A percentile compares a stretch with the other conserved stretches of the same genome.
Conservation (phyloP, 2,797 vertebrate species). For the Paratrypauchen microcephalus region DNA sequence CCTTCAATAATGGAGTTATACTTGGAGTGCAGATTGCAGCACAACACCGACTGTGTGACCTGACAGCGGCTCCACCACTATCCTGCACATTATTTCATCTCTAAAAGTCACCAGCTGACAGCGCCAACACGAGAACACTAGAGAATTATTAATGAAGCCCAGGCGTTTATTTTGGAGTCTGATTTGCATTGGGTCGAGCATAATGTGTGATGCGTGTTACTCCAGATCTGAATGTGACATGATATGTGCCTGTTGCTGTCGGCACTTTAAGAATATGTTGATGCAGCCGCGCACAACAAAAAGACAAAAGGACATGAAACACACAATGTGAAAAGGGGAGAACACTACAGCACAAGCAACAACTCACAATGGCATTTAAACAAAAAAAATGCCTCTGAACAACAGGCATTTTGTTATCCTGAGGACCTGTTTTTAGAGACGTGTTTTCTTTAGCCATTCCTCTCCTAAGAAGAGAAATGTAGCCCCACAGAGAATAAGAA, state of each 20-base stretch:
- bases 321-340: slow-evolving; percentile 37
- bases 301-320: slow-evolving; percentile 56
- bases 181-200: slow-evolving; percentile 10
- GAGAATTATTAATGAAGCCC: slow-evolving; percentile 43
- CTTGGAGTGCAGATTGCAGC: slow-evolving; percentile 74
- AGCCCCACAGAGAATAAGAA: slow-evolving; percentile 63
- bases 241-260: slow-evolving; percentile 44
- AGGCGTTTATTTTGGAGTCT: slow-evolving; percentile 21
- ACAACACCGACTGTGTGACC: slow-evolving; percentile 65
- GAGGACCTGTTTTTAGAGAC: slow-evolving; percentile 62
- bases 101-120: slow-evolving; percentile 51
- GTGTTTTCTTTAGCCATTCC: slow-evolving; percentile 64
- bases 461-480: slow-evolving; percentile 64
- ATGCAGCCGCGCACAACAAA: slow-evolving; percentile 49
- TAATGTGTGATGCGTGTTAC: slow-evolving; percentile 18
- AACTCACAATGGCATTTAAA: slow-evolving; percentile 67
- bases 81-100: slow-evolving; percentile 59
- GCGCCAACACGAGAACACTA: slow-evolving; percentile 20
- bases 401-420: slow-evolving; percentile 70
- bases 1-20: slow-evolving; percentile 77
- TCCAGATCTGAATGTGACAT: slow-evolving; percentile 36
- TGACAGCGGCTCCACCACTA: slow-evolving; percentile 56
- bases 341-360: slow-evolving; percentile 58
- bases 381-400: slow-evolving; percentile 53
- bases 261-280: slow-evolving; percentile 46